phyloP scores from a whole-genome alignment of 2,888 invertebrate species.

The Philereme vetulata region DNA sequence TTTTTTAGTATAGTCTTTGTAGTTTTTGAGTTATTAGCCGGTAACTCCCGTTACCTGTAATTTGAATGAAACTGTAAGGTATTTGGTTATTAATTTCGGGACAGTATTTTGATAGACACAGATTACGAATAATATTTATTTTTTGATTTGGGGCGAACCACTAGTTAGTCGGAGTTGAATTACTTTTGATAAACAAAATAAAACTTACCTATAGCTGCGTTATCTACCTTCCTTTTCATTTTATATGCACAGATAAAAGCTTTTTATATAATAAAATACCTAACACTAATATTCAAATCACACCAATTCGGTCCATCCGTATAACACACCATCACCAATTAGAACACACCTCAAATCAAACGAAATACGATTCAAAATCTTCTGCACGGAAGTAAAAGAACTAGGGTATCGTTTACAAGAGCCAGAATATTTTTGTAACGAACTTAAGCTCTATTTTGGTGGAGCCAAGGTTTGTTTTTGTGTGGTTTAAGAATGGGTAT shows the following conservation, averaged over 20 bases:
- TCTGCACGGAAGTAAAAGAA: constrained; percentile 51
- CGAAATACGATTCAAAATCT: constrained; percentile 44
- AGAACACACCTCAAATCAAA: constrained; percentile 43
- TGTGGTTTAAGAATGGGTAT: constrained; percentile 59
- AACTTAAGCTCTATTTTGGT: constrained; percentile 40
- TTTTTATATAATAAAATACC: constrained; percentile 27
- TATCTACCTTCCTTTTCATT: too few relatives aligned
- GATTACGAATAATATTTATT: too few relatives aligned
- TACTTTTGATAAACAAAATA: neutral
- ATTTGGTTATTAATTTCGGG: too few relatives aligned
- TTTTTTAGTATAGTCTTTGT: too few relatives aligned
- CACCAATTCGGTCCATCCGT: constrained; percentile 60
- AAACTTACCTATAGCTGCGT: neutral
- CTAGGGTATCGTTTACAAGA: constrained; percentile 78
- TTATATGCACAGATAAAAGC: constrained; percentile 1
- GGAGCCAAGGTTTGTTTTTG: constrained; percentile 40
- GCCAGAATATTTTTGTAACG: constrained; percentile 24
- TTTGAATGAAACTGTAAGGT: too few relatives aligned
- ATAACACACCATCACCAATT: constrained; percentile 55
- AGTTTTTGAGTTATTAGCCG: too few relatives aligned
- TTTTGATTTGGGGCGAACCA: too few relatives aligned
- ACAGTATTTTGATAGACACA: too few relatives aligned
- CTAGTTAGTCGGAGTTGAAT: too few relatives aligned
- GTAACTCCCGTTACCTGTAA: too few relatives aligned
- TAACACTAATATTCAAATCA: constrained; percentile 39